These are phyloP conservation scores for Gobionotothen gibberifrons DNA, from an alignment of 2,797 vertebrate species.

Conservation along the genomic window DNA sequence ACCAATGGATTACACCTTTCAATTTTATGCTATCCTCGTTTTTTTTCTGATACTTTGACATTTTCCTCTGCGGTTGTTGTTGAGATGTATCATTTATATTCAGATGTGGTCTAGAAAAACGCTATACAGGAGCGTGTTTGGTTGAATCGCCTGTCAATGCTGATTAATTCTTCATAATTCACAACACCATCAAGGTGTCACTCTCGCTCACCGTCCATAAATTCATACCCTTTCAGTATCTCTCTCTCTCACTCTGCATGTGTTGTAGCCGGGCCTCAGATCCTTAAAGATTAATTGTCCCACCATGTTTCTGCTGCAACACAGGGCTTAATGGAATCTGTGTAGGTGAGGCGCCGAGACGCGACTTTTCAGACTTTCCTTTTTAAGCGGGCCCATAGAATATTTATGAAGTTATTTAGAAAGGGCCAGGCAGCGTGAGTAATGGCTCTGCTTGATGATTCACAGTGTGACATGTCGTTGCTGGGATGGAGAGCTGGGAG, in stretches of 20 bases:
- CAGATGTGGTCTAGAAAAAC: slow-evolving; percentile 37
- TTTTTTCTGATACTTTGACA: slow-evolving; percentile 5
- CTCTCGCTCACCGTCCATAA: slow-evolving; percentile 46
- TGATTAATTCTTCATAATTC: slow-evolving; percentile 63
- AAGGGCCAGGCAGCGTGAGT: slow-evolving; percentile 62
- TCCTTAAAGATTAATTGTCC: slow-evolving; percentile 82
- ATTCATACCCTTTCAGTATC: slow-evolving; percentile 33
- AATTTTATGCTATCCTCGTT: background rate
- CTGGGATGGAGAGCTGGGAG: slow-evolving; percentile 56
- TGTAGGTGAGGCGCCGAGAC: slow-evolving; percentile 54
- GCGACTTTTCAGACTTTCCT: slow-evolving; percentile 54
- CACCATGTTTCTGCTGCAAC: slow-evolving; percentile 67
- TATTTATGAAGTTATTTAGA: slow-evolving; percentile 83
- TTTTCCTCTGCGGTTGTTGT: slow-evolving; percentile 26
- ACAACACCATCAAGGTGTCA: slow-evolving; percentile 61
- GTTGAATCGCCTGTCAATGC: slow-evolving; percentile 46
- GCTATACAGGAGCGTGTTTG: slow-evolving; percentile 33
- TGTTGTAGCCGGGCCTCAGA: slow-evolving; percentile 42
- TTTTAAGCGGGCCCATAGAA: slow-evolving; percentile 70
- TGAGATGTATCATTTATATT: slow-evolving; percentile 36
- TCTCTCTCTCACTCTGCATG: slow-evolving; percentile 24
- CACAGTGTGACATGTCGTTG: slow-evolving; percentile 49
- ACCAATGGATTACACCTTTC: slow-evolving; percentile 1
- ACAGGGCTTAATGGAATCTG: slow-evolving; percentile 76
- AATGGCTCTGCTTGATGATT: slow-evolving; percentile 76